Evolutionary conservation across 2,113 vertebrate genomes (phyloP), one percentile per base, ranked within the genome.

Genomic region (Gnathonemus longibarbis): DNA sequence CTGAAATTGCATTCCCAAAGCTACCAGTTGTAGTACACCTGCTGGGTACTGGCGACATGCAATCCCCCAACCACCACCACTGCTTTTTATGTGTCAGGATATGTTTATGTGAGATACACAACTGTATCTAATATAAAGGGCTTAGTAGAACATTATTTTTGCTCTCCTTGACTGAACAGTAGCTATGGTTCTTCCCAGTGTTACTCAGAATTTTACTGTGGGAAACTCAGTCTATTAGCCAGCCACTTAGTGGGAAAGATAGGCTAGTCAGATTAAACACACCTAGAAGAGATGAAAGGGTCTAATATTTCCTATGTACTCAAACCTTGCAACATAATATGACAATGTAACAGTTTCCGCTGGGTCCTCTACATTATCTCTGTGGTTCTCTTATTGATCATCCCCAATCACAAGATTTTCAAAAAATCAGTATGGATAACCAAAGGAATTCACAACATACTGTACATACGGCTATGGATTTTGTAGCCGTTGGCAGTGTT

Each of bases 241-340:
- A 39, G n/a, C 31, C 90, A 56, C 83, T 46, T 88, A 84, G 89
- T 88, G 49, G 84, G 70, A 83, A 45, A 88, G 84, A 62, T 88
- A 89, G 46, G 85, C 88, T 77, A 46, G 19, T 89, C 31, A 83
- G 88, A 91, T 89, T 84, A 91, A 56, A 35, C 70, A 39, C 70
- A 52, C 31, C 39, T 83, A 77, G 74, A 52, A 31, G 21, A 88
- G 70, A 88, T 48, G 9, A 35, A 58, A 46, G 13, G 46, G 62
- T 48, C 58, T 87, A 48, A 88, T 85, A 48, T 53, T 74, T 62
- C 31, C 90, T 84, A 84, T 66, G 19, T 46, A 21, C 74, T 39
- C 74, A 42, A 77, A 77, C 35, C 70, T 35, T 77, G 70, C 31
- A 39, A 77, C 31, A 39, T 77, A 31, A 13, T 74, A 17, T 6